Percentiles rank a stretch among this genome's conserved stretches.
phyloP scores from a whole-genome alignment of 2,113 vertebrate genomes.

The Phaethon lepturus region DNA sequence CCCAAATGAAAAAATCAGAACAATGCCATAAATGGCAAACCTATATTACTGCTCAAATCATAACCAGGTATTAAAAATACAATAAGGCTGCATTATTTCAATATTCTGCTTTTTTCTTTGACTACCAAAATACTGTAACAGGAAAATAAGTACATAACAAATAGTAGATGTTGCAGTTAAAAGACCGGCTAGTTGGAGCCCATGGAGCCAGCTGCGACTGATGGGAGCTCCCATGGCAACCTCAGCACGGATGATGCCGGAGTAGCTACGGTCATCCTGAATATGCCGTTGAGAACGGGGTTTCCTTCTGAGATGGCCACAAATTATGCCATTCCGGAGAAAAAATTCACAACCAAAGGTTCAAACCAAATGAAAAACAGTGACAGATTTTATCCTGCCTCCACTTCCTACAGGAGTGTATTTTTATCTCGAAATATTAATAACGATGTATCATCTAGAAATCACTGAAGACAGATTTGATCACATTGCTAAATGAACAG shows the following conservation, averaged over 20 bases:
- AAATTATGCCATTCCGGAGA: not conserved
- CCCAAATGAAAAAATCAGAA: not conserved
- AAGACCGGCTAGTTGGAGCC: constrained; percentile 43
- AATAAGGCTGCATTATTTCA: not conserved
- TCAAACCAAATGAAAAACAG: constrained; percentile 32
- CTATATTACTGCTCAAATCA: not conserved
- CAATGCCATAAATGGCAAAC: not conserved
- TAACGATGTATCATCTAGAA: constrained; percentile 43
- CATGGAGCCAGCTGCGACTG: constrained; percentile 31
- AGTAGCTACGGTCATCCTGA: constrained; percentile 50
- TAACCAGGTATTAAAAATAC: not conserved
- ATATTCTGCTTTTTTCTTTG: not conserved
- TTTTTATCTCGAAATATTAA: constrained; percentile 57
- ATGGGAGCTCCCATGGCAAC: constrained; percentile 72
- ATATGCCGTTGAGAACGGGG: not conserved
- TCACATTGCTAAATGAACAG: constrained; percentile 1
- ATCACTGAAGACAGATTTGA: not conserved
- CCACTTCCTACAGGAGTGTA: constrained; percentile 41
- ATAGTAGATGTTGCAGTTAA: not conserved
- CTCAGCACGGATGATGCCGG: constrained; percentile 7
- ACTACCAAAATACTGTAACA: not conserved
- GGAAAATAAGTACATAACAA: not conserved
- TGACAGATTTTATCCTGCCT: constrained; percentile 60
- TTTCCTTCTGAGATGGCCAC: not conserved
- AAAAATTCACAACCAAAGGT: constrained; percentile 6